Percentiles rank a stretch among this genome's conserved stretches.
Conservation (phyloP, 2,113 vertebrate genomes). For the Cromileptes altivelis region DNA sequence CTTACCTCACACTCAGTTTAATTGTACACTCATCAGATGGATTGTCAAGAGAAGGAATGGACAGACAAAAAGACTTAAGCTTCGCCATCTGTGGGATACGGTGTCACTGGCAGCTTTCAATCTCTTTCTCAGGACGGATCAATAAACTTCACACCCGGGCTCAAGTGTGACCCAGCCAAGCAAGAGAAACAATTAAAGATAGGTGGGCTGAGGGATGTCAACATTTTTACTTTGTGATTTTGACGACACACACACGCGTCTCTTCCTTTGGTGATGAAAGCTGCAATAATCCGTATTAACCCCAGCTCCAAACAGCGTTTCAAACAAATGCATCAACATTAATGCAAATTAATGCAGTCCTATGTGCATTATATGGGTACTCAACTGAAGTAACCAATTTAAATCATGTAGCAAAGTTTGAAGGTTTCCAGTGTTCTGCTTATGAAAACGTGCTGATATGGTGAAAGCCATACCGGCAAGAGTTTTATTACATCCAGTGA, state of each 20-base stretch:
- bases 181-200: conserved; percentile 36
- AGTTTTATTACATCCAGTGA: conserved; percentile 26
- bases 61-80: conserved; percentile 34
- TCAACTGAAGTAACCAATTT: background rate
- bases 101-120: conserved; percentile 56
- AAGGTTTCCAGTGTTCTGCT: conserved; percentile 14
- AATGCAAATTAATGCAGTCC: background rate
- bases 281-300: background rate
- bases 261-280: conserved; percentile 4
- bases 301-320: background rate
- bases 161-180: conserved; percentile 35
- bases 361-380: background rate
- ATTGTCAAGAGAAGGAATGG: conserved; percentile 33
- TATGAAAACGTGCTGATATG: conserved; percentile 8
- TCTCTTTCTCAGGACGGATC: conserved; percentile 52
- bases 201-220: conserved; percentile 21
- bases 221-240: conserved; percentile 16
- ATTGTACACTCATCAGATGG: conserved; percentile 42
- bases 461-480: conserved; percentile 7
- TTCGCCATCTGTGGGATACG: conserved; percentile 25
- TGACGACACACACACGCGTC: background rate
- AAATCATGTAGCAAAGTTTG: background rate
- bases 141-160: conserved; percentile 50
- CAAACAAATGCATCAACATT: conserved; percentile 11
- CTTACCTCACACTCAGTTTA: conserved; percentile 32